phyloP scores from a whole-genome alignment of 1,140 invertebrate genomes.

The Heterodera schachtii region DNA sequence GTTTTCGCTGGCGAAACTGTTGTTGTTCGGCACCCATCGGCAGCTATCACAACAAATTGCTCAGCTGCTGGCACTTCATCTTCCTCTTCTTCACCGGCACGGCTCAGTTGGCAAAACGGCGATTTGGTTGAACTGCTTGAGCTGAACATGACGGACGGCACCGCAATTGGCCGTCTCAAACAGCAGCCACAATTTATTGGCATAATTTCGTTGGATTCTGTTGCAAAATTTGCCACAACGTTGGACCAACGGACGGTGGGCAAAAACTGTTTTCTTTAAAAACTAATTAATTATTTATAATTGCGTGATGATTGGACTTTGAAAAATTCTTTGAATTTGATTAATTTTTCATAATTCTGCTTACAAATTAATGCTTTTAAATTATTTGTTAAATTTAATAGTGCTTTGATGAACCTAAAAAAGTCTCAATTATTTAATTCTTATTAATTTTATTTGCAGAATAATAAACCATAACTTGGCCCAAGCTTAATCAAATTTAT shows the following conservation, averaged over 20 bases:
- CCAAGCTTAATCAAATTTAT: too few relatives aligned
- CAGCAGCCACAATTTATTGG: not conserved
- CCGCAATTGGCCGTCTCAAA: slow-evolving; percentile 11
- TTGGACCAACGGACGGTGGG: not conserved
- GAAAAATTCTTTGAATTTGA: too few relatives aligned
- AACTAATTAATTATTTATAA: too few relatives aligned
- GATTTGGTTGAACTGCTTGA: slow-evolving; percentile 64
- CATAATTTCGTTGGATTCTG: not conserved
- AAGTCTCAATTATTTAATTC: too few relatives aligned
- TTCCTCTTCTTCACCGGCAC: slow-evolving; percentile 50
- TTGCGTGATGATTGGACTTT: too few relatives aligned
- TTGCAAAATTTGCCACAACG: not conserved
- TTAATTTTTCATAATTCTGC: too few relatives aligned
- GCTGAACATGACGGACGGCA: slow-evolving; percentile 47
- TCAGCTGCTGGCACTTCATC: not conserved
- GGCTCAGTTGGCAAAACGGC: slow-evolving; percentile 54
- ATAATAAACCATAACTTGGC: too few relatives aligned
- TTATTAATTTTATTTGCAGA: too few relatives aligned
- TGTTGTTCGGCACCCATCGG: slow-evolving; percentile 42
- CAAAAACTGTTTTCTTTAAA: not conserved
- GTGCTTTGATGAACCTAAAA: too few relatives aligned
- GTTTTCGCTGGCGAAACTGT: slow-evolving; percentile 51
- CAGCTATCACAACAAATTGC: too few relatives aligned
- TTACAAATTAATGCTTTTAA: too few relatives aligned
- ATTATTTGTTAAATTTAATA: too few relatives aligned